phyloP scores from a whole-genome alignment of 2,113 vertebrate genomes.

The Grallaria varia region DNA sequence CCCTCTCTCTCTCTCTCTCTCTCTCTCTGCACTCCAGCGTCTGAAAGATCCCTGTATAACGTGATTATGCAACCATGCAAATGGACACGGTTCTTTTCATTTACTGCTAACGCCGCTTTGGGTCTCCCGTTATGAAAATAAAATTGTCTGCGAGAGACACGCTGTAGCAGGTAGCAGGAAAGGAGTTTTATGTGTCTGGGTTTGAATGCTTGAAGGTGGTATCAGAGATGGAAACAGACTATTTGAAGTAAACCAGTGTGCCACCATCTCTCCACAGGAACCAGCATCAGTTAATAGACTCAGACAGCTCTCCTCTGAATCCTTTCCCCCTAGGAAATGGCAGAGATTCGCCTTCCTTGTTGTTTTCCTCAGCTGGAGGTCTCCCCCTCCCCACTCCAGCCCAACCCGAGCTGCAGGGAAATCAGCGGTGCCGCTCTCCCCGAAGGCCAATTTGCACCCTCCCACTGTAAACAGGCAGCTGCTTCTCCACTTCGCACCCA shows the following conservation, averaged over 20 bases:
- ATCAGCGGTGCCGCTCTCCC: background rate
- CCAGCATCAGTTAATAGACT: conserved; percentile 48
- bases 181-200: background rate
- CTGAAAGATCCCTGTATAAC: conserved; percentile 52
- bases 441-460: conserved; percentile 33
- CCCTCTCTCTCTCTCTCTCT: background rate
- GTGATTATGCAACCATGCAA: conserved; percentile 65
- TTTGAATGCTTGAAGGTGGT: background rate
- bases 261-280: conserved; percentile 49
- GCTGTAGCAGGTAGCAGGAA: background rate
- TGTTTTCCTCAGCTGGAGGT: conserved; percentile 42
- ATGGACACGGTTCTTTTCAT: conserved; percentile 47
- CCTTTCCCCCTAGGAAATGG: conserved; percentile 44
- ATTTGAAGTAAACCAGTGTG: conserved; percentile 23
- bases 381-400: background rate
- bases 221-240: conserved; percentile 10
- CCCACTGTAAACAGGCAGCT: background rate
- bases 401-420: background rate
- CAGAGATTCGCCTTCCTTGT: conserved; percentile 15
- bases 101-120: background rate
- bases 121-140: conserved; percentile 6
- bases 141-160: background rate
- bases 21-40: background rate
- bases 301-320: conserved; percentile 47
- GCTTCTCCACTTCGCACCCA: background rate